Evolutionary conservation across 2,113 vertebrate species (phyloP).

Genomic region (Muntiacus muntjak): DNA sequence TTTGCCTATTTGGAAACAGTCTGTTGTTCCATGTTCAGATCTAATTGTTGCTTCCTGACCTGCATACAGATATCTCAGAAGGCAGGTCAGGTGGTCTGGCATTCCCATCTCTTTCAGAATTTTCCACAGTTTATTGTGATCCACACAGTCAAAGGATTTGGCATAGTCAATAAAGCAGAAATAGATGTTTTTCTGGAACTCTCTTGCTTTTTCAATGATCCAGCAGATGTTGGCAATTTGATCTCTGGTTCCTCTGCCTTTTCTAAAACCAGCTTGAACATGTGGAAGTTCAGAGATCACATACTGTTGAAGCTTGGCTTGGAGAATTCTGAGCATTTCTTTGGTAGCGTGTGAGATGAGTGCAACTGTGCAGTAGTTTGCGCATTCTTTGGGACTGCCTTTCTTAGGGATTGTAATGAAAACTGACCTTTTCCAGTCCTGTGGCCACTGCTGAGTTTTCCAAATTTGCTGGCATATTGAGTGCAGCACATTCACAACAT

Average conservation of each 20-base stretch:
- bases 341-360: neutral
- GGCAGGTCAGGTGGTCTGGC: neutral
- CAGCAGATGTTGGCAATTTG: accelerated
- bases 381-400: neutral
- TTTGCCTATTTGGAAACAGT: neutral
- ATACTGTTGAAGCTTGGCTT: neutral
- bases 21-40: neutral
- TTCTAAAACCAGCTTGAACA: neutral
- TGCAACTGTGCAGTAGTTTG: neutral
- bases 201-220: neutral
- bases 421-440: neutral
- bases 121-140: neutral
- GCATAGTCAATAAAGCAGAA: neutral
- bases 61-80: neutral
- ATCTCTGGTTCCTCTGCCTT: neutral
- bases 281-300: neutral
- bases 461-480: neutral
- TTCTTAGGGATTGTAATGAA: neutral
- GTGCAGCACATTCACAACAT: neutral
- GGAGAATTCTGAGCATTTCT: neutral
- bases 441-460: neutral
- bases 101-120: neutral
- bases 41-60: neutral
- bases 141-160: neutral
- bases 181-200: neutral